Evolutionary conservation across 2,888 invertebrate species (phyloP), one percentile per base, ranked within the genome.

Genomic region (Saturnia pavonia): DNA sequence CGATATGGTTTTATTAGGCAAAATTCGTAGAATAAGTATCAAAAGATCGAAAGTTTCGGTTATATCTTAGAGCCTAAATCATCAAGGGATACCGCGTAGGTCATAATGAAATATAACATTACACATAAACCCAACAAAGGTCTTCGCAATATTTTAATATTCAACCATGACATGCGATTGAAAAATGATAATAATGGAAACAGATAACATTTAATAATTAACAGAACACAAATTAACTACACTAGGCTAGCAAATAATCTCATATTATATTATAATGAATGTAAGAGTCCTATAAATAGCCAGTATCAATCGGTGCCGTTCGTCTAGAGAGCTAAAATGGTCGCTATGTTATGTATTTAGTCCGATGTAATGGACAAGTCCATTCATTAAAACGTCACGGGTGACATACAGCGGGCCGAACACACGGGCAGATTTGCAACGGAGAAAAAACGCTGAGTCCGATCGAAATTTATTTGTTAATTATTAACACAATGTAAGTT

Each of bases 281-380:
- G 76, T 76, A 76, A 80, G 79, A 76, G 75, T 75, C 79, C 86
- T 87, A 89, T 79, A 82, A 81, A 85, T 89, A 89, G 88, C 76
- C 68, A 42, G 77, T 87, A 87, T 88, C 87, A 88, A 89, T 88
- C 86, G 86, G 76, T 82, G 82, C 80, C 85, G 82, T 85, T 86
- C 82, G 86, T 85, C 84, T 83, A 78, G 79, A 74, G 77, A 77
- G 80, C 83, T 83, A 82, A 81, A 88, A 85, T 82, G 82, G 85
- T 79, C 71, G 76, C 82, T 79, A 80, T 80, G 81, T 83, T 80
- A 84, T 80, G 86, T 88, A 88, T 87, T 88, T 86, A 84, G 84
- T 74, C 81, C 76, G 82, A 81, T 83, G 80, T 78, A 75, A 76
- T 80, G 77, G 75, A 75, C 76, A 76, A 78, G 76, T 78, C 77